These are phyloP conservation scores for Margaritifera margaritifera DNA, from an alignment of 2,888 invertebrate genomes.

Conservation along the genomic window DNA sequence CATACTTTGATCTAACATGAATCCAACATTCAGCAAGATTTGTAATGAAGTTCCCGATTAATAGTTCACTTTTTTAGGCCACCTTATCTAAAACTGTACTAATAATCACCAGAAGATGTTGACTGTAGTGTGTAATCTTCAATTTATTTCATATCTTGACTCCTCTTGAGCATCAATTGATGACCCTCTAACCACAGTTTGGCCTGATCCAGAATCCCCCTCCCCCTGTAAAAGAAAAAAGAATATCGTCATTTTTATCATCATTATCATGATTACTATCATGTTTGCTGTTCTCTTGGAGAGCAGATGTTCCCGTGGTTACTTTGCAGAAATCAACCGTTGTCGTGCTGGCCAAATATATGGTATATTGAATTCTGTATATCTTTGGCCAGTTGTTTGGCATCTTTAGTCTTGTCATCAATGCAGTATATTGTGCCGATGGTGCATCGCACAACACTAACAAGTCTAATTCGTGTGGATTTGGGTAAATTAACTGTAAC, in stretches of 20 bases:
- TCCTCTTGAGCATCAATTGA: conserved; percentile 19
- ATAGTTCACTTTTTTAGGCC: conserved; percentile 17
- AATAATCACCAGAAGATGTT: conserved; percentile 10
- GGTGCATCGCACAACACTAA: conserved; percentile 10
- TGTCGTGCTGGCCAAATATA: conserved; percentile 22
- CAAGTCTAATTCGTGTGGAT: conserved; percentile 1
- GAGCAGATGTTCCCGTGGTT: conserved; percentile 1
- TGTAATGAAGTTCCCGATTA: conserved; percentile 19
- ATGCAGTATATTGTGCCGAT: conserved; percentile 5
- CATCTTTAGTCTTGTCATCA: neutral
- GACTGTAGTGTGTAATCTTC: neutral
- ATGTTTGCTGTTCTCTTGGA: neutral
- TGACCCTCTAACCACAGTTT: conserved; percentile 17
- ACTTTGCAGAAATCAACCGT: conserved; percentile 27
- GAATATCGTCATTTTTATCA: neutral
- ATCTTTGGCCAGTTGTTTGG: conserved; percentile 19
- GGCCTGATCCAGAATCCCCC: conserved; percentile 5
- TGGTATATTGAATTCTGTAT: conserved; percentile 27
- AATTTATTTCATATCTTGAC: neutral
- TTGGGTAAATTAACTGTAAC: conserved; percentile 19
- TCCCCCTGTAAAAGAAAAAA: no score
- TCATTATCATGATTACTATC: conserved; percentile 5
- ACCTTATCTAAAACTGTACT: conserved; percentile 8
- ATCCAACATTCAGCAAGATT: conserved; percentile 35
- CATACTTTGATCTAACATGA: conserved; percentile 34